Evolutionary conservation across 1,140 invertebrate genomes (phyloP), one percentile per base, ranked within the genome.

Genomic region (Elymnias hypermnestra): DNA sequence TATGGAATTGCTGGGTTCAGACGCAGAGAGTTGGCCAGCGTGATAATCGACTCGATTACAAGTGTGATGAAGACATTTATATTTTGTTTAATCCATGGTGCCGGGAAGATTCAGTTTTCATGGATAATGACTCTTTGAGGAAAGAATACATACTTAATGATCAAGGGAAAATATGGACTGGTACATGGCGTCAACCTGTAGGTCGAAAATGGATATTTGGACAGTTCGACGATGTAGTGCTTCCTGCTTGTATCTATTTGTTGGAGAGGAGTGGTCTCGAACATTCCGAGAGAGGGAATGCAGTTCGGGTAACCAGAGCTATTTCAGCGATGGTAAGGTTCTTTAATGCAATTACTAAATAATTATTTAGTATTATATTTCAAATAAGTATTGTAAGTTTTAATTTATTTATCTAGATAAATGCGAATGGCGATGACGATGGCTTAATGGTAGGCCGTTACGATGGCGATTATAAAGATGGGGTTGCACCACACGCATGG

Each of bases 31-130:
- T 71, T 35, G 88, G 88, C 12, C 75, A 87, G 46, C 84, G 83
- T 15, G 85, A 86, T 35, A 86, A 86, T 54, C 77, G 87, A 22
- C 76, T 86, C 39, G 88, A 89, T 53, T 88, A 88, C 64, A 88
- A 88, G 70, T 87, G 84, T 41, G 87, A 88, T 51, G 87, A 89
- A 59, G 89, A 90, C 13, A 87, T 94, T 44, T 94, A 92, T 68
- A 88, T 94, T 15, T 64, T 94, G 2, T 95, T 95, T 75, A 97
- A 97, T 83, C 93, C 94, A 1, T 96, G 94, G 94, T 91, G 90
- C 74, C 75, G 82, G 67, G 91, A 90, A 40, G 92, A 93, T 67
- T 53, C 82, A 2, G 92, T 93, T 6, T 93, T 90, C 74, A 88
- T 94, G 88, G 87, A 89, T 21, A 88, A 92, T 47, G 88, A 89